These are phyloP conservation scores for Sebastes flavidus DNA, from an alignment of 2,797 vertebrate genomes.

Conservation along the genomic window DNA sequence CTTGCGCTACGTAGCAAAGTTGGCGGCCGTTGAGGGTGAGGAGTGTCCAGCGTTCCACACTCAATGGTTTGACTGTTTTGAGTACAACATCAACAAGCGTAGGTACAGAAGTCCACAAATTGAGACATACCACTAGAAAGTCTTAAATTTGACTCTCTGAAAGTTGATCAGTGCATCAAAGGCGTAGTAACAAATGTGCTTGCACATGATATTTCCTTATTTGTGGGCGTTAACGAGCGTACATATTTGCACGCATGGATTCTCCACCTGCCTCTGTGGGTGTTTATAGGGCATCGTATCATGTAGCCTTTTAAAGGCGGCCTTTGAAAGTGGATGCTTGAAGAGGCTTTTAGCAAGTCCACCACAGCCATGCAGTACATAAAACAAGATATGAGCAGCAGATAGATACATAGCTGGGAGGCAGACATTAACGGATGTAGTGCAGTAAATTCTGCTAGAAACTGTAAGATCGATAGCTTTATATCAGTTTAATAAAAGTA, in stretches of 20 bases:
- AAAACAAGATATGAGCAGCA: neutral
- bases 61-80: too few relatives aligned
- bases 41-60: too few relatives aligned
- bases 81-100: too few relatives aligned
- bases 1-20: too few relatives aligned
- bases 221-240: neutral
- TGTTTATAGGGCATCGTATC: neutral
- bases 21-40: too few relatives aligned
- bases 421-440: constrained; percentile 4
- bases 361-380: neutral
- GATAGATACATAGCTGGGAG: neutral
- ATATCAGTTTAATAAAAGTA: constrained; percentile 7
- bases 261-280: neutral
- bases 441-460: neutral
- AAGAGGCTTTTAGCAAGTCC: neutral
- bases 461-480: neutral
- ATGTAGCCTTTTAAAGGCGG: neutral
- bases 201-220: neutral
- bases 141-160: neutral
- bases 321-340: neutral
- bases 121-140: neutral
- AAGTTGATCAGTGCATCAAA: neutral
- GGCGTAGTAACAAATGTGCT: neutral
- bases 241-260: neutral
- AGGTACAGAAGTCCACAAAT: too few relatives aligned